Base-by-base conservation (phyloP, 2,888 invertebrate genomes). In the Neoscelio sp. region DNA sequence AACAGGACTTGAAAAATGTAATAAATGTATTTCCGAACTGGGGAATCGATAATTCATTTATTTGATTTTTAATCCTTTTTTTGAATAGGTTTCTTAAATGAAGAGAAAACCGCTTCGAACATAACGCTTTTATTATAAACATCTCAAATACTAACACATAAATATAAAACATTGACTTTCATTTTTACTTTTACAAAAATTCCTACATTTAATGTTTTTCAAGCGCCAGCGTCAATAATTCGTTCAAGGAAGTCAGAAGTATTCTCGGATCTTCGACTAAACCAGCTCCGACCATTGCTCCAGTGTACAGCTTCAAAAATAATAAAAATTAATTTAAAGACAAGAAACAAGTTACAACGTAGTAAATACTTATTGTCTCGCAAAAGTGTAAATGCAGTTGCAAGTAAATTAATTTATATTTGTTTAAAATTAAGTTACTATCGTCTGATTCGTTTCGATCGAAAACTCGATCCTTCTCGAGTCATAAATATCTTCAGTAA, bases 231-330 rank as follows among this genome's bases (percentile, higher is more conserved):
- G 94, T 93, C 80, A 99, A 91, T 58, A 99, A 93, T 83, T 96
- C 95, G 90, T 98, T 99, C 92, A 99, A 95, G 64, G 96, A 94
- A 1, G 94, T 94, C 20, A 99, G 92, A 81, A 98, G 92, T 75
- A 94, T 93, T 80, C 98, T 93, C 0, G 99, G 96, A 92, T 99
- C 98, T 89, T 98, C 96, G 0, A 98, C 93, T 23, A 99, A 92
- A 6, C 99, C 99, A 33, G 99, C 99, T 2, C 96, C 96, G 6
- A 98, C 96, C 97, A 99, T 97, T 0, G 98, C 96, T 90, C 98
- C 98, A 68, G 95, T 94, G 89, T 98, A 99, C 33, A 99, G 90
- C 94, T 96, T 88, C 73, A 93, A 92, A 82, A 65, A 46, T 10
- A 4, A 6, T 23, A 23, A 18, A 52, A 35, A 40, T 23, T 17